A percentile compares a stretch with the other conserved stretches of the same genome.
phyloP scores from a whole-genome alignment of 2,797 vertebrate genomes.

The Aulostomus chinensis region DNA sequence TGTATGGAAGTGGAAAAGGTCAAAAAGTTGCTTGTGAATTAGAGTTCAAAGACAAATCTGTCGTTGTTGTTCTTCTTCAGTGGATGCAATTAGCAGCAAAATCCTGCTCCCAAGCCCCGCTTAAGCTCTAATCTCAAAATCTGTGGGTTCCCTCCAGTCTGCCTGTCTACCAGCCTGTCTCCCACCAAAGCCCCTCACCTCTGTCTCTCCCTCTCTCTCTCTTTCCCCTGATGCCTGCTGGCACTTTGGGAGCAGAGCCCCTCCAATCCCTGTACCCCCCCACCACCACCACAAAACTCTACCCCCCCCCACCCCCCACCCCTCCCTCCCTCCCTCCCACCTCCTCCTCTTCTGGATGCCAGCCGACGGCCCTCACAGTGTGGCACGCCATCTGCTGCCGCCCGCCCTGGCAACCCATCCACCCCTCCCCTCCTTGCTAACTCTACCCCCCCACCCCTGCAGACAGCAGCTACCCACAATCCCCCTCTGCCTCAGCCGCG shows the following conservation, averaged over 20 bases:
- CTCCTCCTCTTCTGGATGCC: constrained; percentile 76
- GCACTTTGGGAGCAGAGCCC: constrained; percentile 77
- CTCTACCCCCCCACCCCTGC: constrained; percentile 57
- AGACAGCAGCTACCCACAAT: constrained; percentile 82
- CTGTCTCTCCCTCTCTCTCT: constrained; percentile 53
- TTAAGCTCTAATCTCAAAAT: constrained; percentile 70
- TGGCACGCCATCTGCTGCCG: constrained; percentile 81
- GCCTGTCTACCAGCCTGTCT: constrained; percentile 58
- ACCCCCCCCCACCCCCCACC: constrained; percentile 2
- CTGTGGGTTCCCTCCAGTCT: constrained; percentile 56
- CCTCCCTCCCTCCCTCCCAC: constrained; percentile 24
- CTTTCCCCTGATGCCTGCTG: constrained; percentile 76
- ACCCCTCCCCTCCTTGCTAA: constrained; percentile 52
- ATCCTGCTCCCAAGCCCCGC: constrained; percentile 46
- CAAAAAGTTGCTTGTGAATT: constrained; percentile 58
- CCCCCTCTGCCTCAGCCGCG: constrained; percentile 74
- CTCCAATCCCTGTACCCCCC: constrained; percentile 54
- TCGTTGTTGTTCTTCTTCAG: constrained; percentile 62
- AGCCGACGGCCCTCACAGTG: constrained; percentile 81
- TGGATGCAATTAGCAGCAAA: constrained; percentile 70
- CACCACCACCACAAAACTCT: background rate
- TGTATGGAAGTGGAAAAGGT: constrained; percentile 56
- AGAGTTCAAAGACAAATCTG: constrained; percentile 61
- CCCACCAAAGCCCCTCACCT: constrained; percentile 66
- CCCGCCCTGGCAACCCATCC: constrained; percentile 69